phyloP scores from a whole-genome alignment of 2,797 vertebrate species.

The Numenius phaeopus region DNA sequence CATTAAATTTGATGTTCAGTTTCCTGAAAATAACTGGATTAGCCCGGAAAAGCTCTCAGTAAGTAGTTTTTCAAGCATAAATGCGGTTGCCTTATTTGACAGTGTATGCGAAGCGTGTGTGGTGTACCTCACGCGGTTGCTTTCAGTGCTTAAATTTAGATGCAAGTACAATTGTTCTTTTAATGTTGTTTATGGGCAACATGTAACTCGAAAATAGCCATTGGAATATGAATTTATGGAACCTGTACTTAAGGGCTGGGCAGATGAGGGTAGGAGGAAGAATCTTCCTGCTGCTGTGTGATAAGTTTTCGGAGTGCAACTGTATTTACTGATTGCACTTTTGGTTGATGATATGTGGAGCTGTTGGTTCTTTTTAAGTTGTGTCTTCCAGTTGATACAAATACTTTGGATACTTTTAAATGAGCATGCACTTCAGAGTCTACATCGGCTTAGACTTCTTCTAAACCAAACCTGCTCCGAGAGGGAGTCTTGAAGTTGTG shows the following conservation, averaged over 20 bases:
- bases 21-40: constrained; percentile 98
- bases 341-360: neutral
- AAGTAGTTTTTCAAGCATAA: constrained; percentile 64
- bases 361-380: neutral
- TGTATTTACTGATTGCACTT: constrained; percentile 34
- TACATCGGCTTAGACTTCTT: neutral
- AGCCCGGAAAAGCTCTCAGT: constrained; percentile 95
- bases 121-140: neutral
- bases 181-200: neutral
- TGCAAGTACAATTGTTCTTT: neutral
- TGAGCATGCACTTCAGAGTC: neutral
- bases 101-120: neutral
- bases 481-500: neutral
- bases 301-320: neutral
- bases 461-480: neutral
- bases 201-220: neutral
- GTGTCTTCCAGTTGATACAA: neutral
- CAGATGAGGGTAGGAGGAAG: neutral
- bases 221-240: neutral
- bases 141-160: neutral
- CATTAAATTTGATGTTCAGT: constrained; percentile 97
- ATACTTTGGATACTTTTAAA: neutral
- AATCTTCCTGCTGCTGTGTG: neutral
- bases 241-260: neutral
- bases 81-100: neutral